A percentile compares a stretch with the other conserved stretches of the same genome.
Evolutionary conservation across 2,113 vertebrate species (phyloP).

Genomic region (Emydura subglobosa): DNA sequence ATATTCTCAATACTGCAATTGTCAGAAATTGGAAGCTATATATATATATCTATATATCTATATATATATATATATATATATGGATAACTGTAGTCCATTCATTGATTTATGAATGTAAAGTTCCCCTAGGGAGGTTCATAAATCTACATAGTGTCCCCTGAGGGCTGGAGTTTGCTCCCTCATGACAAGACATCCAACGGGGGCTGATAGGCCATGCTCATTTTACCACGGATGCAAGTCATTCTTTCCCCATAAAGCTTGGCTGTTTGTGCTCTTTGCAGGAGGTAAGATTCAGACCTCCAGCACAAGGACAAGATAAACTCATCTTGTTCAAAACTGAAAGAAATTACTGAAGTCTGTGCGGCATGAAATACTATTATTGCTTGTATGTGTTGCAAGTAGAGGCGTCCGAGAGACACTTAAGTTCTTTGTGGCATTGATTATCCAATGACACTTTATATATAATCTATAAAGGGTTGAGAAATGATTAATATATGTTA

Average conservation of each 20-base stretch:
- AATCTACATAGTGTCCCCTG: conserved; percentile 35
- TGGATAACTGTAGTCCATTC: conserved; percentile 43
- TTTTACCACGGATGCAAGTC: background rate
- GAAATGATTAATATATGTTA: conserved; percentile 18
- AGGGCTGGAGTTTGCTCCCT: background rate
- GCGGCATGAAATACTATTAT: background rate
- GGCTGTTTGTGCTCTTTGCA: background rate
- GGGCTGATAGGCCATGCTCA: background rate
- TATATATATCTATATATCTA: no score
- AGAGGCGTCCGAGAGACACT: background rate
- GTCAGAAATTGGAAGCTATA: conserved; percentile 19
- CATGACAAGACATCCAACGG: background rate
- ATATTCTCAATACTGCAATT: conserved; percentile 6
- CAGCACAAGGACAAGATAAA: background rate
- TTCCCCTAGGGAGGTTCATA: conserved; percentile 41
- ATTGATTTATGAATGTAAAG: conserved; percentile 26
- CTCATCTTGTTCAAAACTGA: conserved; percentile 25
- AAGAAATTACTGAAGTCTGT: conserved; percentile 7
- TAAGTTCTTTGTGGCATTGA: background rate
- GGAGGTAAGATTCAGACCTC: background rate
- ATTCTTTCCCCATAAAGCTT: background rate
- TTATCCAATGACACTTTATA: conserved; percentile 35
- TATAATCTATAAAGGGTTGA: conserved; percentile 8
- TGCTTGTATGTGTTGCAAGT: conserved; percentile 7
- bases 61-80: background rate